Percentiles rank a stretch among this genome's conserved stretches.
These are phyloP conservation scores for Balearica regulorum DNA, from an alignment of 2,797 vertebrate species.

Conservation along the genomic window DNA sequence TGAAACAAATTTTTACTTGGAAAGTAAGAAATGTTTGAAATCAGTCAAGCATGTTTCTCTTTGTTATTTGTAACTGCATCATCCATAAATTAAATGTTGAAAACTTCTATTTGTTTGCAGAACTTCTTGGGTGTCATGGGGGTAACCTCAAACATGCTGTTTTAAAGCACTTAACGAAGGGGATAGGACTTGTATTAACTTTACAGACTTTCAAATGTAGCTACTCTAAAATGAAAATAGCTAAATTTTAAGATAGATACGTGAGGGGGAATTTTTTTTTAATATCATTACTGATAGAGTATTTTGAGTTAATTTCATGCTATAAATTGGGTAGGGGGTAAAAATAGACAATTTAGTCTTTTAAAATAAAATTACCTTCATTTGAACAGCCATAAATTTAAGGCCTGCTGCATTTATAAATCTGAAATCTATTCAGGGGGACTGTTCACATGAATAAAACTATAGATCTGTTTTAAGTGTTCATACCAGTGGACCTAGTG, in stretches of 20 bases:
- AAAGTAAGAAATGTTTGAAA: conserved; percentile 6
- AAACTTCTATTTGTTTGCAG: neutral
- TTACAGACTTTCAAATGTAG: neutral
- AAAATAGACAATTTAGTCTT: neutral
- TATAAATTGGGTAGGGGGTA: neutral
- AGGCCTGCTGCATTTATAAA: neutral
- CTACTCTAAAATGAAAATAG: neutral
- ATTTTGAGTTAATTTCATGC: neutral
- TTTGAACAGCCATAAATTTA: neutral
- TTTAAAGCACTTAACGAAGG: neutral
- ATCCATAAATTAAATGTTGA: neutral
- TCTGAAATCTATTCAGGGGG: neutral
- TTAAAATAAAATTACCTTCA: neutral
- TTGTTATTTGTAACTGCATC: neutral
- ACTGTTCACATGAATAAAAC: neutral
- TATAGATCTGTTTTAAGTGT: neutral
- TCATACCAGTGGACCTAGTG: neutral
- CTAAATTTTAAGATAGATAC: neutral
- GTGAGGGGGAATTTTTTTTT: neutral
- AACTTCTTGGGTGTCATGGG: neutral
- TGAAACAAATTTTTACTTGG: neutral
- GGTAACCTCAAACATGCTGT: neutral
- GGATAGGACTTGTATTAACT: neutral
- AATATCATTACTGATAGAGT: neutral
- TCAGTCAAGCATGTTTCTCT: neutral